Evolutionary conservation across 2,888 invertebrate species (phyloP), one percentile per base, ranked within the genome.

Genomic region (Bruchidius siliquastri): DNA sequence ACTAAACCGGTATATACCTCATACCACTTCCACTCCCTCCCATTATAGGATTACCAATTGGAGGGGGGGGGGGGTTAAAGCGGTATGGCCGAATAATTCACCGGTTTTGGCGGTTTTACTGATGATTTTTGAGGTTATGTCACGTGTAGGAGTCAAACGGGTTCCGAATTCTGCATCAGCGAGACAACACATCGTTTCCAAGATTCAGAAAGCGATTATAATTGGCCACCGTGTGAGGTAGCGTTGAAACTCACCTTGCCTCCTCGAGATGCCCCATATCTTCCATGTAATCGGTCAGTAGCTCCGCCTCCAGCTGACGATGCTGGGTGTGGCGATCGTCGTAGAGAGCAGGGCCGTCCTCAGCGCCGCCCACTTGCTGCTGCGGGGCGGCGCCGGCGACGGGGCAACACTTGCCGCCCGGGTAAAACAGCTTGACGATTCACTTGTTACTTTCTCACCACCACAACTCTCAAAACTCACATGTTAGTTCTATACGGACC

Each of bases 181-280:
- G n/a, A n/a, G n/a, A n/a, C n/a, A n/a, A n/a, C n/a, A n/a, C n/a
- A n/a, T n/a, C n/a, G n/a, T n/a, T n/a, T n/a, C n/a, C n/a, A n/a
- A n/a, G n/a, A n/a, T n/a, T n/a, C n/a, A n/a, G n/a, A n/a, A n/a
- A n/a, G n/a, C n/a, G n/a, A n/a, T n/a, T n/a, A n/a, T n/a, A n/a
- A n/a, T n/a, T n/a, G n/a, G n/a, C n/a, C n/a, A n/a, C n/a, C n/a
- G n/a, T n/a, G n/a, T n/a, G n/a, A n/a, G n/a, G n/a, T n/a, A n/a
- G n/a, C n/a, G n/a, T n/a, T n/a, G 26, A 21, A 49, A 79, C 83
- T 78, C 81, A 85, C 85, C 85, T 83, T 80, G 84, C 83, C 83
- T 84, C 82, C 81, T 84, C 85, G 49, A 49, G 49, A 18, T 49
- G 49, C 1, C 49, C 49, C 49, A 49, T 49, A 13, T 49, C 49